A percentile compares a stretch with the other conserved stretches of the same genome.
phyloP scores from a whole-genome alignment of 2,888 invertebrate genomes.

The Agriopis marginaria region DNA sequence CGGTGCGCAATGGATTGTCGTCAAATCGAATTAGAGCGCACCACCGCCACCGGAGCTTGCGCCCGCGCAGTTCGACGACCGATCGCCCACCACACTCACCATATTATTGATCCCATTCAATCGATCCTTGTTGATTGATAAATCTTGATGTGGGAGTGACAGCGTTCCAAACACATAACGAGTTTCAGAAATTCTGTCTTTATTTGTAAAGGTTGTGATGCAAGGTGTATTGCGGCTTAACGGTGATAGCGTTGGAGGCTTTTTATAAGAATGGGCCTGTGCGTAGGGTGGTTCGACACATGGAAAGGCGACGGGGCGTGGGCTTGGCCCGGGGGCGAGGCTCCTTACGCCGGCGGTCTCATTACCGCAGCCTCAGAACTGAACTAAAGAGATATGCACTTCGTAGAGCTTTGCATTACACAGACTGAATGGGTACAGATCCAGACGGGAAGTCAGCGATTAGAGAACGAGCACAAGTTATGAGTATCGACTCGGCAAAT shows the following conservation, averaged over 20 bases:
- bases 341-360: constrained; percentile 27
- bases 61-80: constrained; percentile 86
- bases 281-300: constrained; percentile 58
- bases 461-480: constrained; percentile 45
- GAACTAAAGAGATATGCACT: constrained; percentile 4
- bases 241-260: constrained; percentile 43
- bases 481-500: constrained; percentile 15
- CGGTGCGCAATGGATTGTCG: constrained; percentile 76
- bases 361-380: constrained; percentile 23
- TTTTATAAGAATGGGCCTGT: constrained; percentile 44
- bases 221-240: constrained; percentile 43
- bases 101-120: constrained; percentile 80
- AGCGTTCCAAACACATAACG: constrained; percentile 57
- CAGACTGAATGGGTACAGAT: constrained; percentile 19
- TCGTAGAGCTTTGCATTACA: constrained; percentile 20
- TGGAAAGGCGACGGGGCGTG: constrained; percentile 55
- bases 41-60: constrained; percentile 67
- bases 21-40: constrained; percentile 83
- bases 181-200: constrained; percentile 41
- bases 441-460: constrained; percentile 51
- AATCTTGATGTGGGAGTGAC: constrained; percentile 75
- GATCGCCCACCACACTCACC: constrained; percentile 80
- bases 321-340: constrained; percentile 58
- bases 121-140: constrained; percentile 83
- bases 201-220: constrained; percentile 42